phyloP scores from a whole-genome alignment of 2,888 invertebrate genomes.

The Mythimna impura region DNA sequence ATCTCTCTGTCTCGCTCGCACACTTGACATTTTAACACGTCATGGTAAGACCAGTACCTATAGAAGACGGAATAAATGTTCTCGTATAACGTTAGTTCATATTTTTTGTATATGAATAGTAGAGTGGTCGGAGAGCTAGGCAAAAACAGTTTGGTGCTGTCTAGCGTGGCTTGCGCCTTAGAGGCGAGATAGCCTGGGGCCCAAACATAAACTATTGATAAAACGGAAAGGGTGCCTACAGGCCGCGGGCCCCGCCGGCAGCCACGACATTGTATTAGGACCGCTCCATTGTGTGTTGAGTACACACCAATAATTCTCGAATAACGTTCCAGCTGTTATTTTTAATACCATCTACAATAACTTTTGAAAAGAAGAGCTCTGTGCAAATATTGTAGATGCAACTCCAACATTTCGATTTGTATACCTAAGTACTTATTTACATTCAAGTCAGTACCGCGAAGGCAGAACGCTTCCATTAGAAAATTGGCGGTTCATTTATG shows the following conservation, averaged over 20 bases:
- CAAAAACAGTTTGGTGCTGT: slow-evolving; percentile 41
- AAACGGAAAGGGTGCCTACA: slow-evolving; percentile 75
- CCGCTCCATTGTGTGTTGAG: slow-evolving; percentile 65
- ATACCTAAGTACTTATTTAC: slow-evolving; percentile 8
- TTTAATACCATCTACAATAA: slow-evolving; percentile 19
- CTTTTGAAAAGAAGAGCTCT: slow-evolving; percentile 1
- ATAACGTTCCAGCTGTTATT: slow-evolving; percentile 42
- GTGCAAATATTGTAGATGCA: slow-evolving; percentile 10
- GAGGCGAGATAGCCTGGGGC: slow-evolving; percentile 66
- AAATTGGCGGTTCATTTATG: slow-evolving; percentile 1
- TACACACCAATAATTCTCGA: slow-evolving; percentile 60
- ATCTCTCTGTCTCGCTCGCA: no score
- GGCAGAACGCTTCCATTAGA: slow-evolving; percentile 5
- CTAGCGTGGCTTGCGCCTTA: slow-evolving; percentile 53
- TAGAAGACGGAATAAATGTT: background rate
- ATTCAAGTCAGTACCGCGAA: background rate
- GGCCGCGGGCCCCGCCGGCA: slow-evolving; percentile 60
- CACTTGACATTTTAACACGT: no score
- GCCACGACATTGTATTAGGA: slow-evolving; percentile 68
- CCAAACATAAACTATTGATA: slow-evolving; percentile 82
- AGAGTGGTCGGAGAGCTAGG: background rate
- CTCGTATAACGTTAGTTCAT: background rate
- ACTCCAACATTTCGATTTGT: slow-evolving; percentile 5
- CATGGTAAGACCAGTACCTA: background rate
- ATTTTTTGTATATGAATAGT: background rate